Base-by-base conservation (phyloP, 2,888 invertebrate species). In the Drosophila subquinaria region DNA sequence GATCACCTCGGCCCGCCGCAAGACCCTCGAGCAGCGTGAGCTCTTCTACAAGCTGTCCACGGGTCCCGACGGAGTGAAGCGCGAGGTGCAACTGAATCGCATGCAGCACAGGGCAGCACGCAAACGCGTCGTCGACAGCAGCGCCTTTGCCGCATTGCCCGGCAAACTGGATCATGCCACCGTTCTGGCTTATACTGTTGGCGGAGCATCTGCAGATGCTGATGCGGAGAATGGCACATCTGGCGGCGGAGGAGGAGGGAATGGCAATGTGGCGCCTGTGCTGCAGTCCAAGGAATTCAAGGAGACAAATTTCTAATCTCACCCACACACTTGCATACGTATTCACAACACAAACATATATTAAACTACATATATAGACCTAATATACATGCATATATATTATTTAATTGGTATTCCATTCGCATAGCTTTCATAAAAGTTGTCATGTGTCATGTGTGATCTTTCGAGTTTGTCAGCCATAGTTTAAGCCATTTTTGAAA, bases 151-250 rank as follows among this genome's bases (percentile, higher is more conserved):
- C 40, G 93, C 93, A 50, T 95, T 97, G 81, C 97, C 97, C 0
- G 97, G 97, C 2, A 98, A 98, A 92, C 93, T 98, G 77, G 97
- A 98, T 92, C 97, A 97, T 92, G 97, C 97, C 23, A 96, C 96
- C 4, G 95, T 97, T 20, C 96, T 96, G 53, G 97, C 97, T 2
- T 97, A 95, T 90, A 95, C 95, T 76, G 96, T 97, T 40, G 96
- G 96, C n/a, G 90, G 89, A 40, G 88, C 68, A 0, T 47, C 62
- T 10, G 17, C 35, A 0, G 70, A 73, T 5, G 30, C 42, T 9
- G 30, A 30, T 30, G 51, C 43, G 11, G 69, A 47, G 10, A 20
- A 42, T 0, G 53, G 51, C 8, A 40, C 36, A 15, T 50, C 42
- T 27, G 68, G 36, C 6, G 47, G 43, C 2, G 50, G 43, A 0